Conservation (phyloP, 2,888 invertebrate species). For the Troilus luridus region DNA sequence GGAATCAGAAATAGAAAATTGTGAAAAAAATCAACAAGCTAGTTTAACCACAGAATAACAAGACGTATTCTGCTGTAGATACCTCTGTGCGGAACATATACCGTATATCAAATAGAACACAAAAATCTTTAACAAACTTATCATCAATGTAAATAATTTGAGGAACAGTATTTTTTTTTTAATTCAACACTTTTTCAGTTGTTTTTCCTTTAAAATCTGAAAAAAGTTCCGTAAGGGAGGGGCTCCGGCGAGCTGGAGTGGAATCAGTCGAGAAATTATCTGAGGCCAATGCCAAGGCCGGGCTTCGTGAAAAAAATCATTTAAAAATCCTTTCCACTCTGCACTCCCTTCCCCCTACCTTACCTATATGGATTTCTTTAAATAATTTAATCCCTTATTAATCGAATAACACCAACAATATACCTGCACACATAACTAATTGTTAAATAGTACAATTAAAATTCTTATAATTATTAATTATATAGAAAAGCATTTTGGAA, state of each 20-base stretch:
- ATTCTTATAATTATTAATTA: slow-evolving; percentile 65
- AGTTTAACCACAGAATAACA: slow-evolving; percentile 58
- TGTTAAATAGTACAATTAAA: slow-evolving; percentile 65
- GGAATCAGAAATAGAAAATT: slow-evolving; percentile 54
- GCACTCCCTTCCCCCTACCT: slow-evolving; percentile 55
- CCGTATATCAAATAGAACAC: slow-evolving; percentile 60
- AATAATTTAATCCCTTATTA: slow-evolving; percentile 64
- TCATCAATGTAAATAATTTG: slow-evolving; percentile 52
- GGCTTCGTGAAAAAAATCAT: not conserved
- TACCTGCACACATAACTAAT: slow-evolving; percentile 66
- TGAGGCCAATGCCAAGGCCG: not conserved
- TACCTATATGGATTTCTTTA: slow-evolving; percentile 43
- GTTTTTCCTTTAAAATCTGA: slow-evolving; percentile 52
- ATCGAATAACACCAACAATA: slow-evolving; percentile 63
- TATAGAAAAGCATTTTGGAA: slow-evolving; percentile 69
- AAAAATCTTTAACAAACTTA: slow-evolving; percentile 57
- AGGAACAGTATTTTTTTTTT: slow-evolving; percentile 57
- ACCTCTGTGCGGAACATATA: slow-evolving; percentile 59
- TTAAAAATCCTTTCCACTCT: slow-evolving; percentile 16
- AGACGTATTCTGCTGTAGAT: slow-evolving; percentile 55
- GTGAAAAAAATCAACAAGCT: slow-evolving; percentile 53
- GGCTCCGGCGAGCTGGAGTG: slow-evolving; percentile 52
- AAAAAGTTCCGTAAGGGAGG: slow-evolving; percentile 50
- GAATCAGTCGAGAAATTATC: not conserved
- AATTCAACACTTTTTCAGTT: slow-evolving; percentile 52